Conservation (phyloP, 2,888 invertebrate genomes). For the Zaprionus obscuricornis region DNA sequence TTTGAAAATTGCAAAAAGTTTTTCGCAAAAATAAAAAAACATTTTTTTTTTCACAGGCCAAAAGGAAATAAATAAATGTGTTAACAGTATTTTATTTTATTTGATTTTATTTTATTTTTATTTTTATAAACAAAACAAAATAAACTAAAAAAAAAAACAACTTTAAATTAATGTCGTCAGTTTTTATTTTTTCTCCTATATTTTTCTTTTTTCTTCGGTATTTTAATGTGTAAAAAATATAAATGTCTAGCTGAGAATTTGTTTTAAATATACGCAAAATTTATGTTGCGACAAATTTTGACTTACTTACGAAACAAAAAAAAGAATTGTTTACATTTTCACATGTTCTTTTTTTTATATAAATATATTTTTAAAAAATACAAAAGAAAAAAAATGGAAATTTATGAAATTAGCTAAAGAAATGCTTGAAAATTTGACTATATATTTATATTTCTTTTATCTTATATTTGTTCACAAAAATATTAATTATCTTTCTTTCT, state of each 20-base stretch:
- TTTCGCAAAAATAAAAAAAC: neutral
- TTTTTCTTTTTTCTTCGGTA: slow-evolving; percentile 15
- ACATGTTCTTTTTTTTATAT: neutral
- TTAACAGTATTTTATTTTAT: neutral
- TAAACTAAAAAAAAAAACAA: too few species aligned
- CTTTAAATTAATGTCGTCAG: slow-evolving; percentile 52
- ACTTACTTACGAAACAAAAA: slow-evolving; percentile 7
- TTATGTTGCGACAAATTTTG: slow-evolving; percentile 45
- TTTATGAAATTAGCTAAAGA: neutral
- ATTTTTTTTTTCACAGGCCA: too few species aligned
- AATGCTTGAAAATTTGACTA: too few species aligned
- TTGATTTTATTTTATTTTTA: slow-evolving; percentile 34
- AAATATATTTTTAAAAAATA: neutral
- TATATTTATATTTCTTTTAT: too few species aligned
- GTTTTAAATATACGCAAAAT: slow-evolving; percentile 33
- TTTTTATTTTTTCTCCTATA: slow-evolving; percentile 34
- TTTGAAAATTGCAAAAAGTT: slow-evolving; percentile 23
- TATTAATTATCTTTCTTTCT: slow-evolving; percentile 1
- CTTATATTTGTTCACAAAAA: too few species aligned
- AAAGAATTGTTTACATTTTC: neutral
- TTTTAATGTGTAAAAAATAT: slow-evolving; percentile 35
- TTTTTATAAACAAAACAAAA: too few species aligned
- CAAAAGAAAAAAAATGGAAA: neutral
- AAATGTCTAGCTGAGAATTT: slow-evolving; percentile 51
- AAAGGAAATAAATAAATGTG: slow-evolving; percentile 11